Percentiles rank a stretch among this genome's conserved stretches.
These are phyloP conservation scores for Apotomis capreana DNA, from an alignment of 2,888 invertebrate genomes.

Conservation along the genomic window DNA sequence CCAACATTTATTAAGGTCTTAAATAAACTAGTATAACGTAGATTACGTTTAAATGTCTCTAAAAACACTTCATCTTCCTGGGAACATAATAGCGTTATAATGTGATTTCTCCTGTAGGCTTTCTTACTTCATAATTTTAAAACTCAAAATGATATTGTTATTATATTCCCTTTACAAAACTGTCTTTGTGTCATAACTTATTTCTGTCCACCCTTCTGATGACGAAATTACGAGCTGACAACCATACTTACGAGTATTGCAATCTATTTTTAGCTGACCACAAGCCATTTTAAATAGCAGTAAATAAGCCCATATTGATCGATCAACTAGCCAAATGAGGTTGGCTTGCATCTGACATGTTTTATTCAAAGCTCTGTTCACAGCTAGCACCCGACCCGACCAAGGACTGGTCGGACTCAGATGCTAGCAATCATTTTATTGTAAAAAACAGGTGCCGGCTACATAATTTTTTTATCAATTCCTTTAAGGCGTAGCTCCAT, in stretches of 20 bases:
- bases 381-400: slow-evolving; percentile 15
- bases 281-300: slow-evolving; percentile 40
- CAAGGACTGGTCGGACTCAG: slow-evolving; percentile 11
- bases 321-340: slow-evolving; percentile 39
- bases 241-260: slow-evolving; percentile 25
- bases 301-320: slow-evolving; percentile 38
- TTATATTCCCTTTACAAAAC: slow-evolving; percentile 1
- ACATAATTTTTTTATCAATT: slow-evolving; percentile 9
- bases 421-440: slow-evolving; percentile 30
- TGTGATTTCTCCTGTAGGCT: too few species aligned
- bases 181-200: slow-evolving; percentile 39
- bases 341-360: slow-evolving; percentile 36
- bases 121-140: too few species aligned
- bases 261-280: slow-evolving; percentile 35
- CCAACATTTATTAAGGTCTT: too few species aligned
- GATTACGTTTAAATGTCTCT: too few species aligned
- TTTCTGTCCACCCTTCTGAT: slow-evolving; percentile 30
- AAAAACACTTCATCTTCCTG: too few species aligned
- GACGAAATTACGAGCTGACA: slow-evolving; percentile 37
- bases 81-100: too few species aligned
- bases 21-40: too few species aligned
- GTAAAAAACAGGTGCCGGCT: slow-evolving; percentile 35
- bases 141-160: neutral
- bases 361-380: slow-evolving; percentile 32
- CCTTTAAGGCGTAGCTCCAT: slow-evolving; percentile 5